Base-by-base conservation (phyloP, 2,888 invertebrate species). In the Amaurobius ferox region DNA sequence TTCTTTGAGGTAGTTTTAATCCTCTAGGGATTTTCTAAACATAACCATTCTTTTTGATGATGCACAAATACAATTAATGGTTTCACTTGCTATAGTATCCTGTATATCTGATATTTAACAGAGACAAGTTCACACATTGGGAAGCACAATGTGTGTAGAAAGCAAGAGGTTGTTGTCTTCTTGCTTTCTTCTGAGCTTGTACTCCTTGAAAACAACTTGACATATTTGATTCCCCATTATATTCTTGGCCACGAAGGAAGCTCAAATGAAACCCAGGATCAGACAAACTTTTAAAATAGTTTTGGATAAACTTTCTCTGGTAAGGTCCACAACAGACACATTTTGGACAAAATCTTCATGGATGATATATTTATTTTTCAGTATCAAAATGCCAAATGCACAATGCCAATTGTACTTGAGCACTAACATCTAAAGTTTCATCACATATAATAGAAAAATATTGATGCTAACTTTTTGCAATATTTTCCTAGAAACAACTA, bases 141-240 rank as follows among this genome's bases (percentile, higher is more conserved):
- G 2, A 1, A 2, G 28, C 26, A 29, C 62, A 62, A 62, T 62
- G 62, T 1, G 11, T 62, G 11, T 28, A 62, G 3, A 62, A 0
- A 5, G 62, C 62, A 13, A 26, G 26, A 0, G 62, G 62, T 1
- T 62, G 29, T 29, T 5, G 6, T 62, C 29, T 29, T 28, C n/a
- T 62, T 0, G 29, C 11, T 0, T 3, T 1, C 6, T 26, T 29
- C n/a, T 62, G 62, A n/a, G n/a, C n/a, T n/a, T n/a, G n/a, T 1
- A 62, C 28, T 1, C 62, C 62, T 26, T 29, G 62, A 62, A 44
- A 62, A 28, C 29, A 1, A 9, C 62, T 29, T 0, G 26, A 9
- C 62, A 62, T 62, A 28, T 62, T 62, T 9, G 62, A 62, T 0
- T 2, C 62, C 11, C 62, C 62, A n/a, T 62, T 29, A 62, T 62